Evolutionary conservation across 2,888 invertebrate genomes (phyloP).

Genomic region (Cosmorhoe ocellata): DNA sequence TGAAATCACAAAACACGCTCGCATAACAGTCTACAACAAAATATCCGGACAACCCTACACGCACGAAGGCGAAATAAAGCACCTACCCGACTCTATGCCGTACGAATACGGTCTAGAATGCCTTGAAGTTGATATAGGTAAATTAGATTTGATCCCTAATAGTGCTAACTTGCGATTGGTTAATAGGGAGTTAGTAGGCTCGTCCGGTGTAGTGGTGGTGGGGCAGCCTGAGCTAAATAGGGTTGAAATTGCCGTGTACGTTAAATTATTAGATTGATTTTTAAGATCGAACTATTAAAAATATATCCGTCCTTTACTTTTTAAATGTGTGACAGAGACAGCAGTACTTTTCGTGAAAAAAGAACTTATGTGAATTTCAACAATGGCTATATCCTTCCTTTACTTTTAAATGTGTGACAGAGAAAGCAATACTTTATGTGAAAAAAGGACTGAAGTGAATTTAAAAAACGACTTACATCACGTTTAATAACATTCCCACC

Average conservation of each 20-base stretch:
- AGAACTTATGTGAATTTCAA: too few species aligned
- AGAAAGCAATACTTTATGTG: too few species aligned
- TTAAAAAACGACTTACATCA: too few species aligned
- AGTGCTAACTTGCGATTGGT: conserved; percentile 55
- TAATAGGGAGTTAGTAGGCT: conserved; percentile 51
- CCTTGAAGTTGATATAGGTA: conserved; percentile 50
- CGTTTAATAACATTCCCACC: too few species aligned
- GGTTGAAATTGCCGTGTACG: conserved; percentile 52
- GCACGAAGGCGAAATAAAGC: conserved; percentile 53
- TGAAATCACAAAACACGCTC: conserved; percentile 38
- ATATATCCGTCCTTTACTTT: too few species aligned
- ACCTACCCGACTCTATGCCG: conserved; percentile 44
- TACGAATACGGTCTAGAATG: conserved; percentile 42
- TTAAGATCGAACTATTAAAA: not conserved
- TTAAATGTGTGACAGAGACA: too few species aligned
- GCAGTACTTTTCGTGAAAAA: too few species aligned
- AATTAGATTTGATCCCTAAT: conserved; percentile 56
- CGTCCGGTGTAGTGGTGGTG: conserved; percentile 40
- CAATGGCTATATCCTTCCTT: too few species aligned
- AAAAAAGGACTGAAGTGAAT: too few species aligned
- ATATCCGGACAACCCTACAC: conserved; percentile 57
- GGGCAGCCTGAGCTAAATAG: conserved; percentile 53
- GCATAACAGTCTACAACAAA: conserved; percentile 65
- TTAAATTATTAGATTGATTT: conserved; percentile 42
- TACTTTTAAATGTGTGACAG: too few species aligned